A percentile compares a stretch with the other conserved stretches of the same genome.
Evolutionary conservation across 2,797 vertebrate species (phyloP).

Genomic region (Rhinella marina): DNA sequence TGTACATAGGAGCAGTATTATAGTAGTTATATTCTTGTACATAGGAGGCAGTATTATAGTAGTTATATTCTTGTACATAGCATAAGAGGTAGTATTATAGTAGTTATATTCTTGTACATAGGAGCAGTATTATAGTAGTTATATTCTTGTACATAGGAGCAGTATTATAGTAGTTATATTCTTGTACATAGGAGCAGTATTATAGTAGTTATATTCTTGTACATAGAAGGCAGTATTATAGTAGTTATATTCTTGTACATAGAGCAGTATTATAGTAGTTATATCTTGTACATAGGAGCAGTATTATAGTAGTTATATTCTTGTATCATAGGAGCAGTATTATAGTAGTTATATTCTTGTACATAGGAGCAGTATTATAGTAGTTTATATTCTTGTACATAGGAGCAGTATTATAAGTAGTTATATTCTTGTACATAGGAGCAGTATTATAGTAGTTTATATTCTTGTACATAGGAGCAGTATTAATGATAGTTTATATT

Average conservation of each 20-base stretch:
- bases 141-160: neutral
- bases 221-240: neutral
- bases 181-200: neutral
- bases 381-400: slow-evolving; percentile 3
- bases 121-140: too few relatives aligned
- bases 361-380: neutral
- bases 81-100: too few relatives aligned
- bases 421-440: slow-evolving; percentile 1
- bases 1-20: neutral
- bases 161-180: slow-evolving; percentile 4
- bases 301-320: too few relatives aligned
- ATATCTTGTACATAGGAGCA: too few relatives aligned
- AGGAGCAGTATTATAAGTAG: neutral
- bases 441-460: neutral
- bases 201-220: neutral
- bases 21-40: neutral
- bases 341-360: slow-evolving; percentile 5
- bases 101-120: neutral
- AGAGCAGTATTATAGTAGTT: neutral
- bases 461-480: neutral
- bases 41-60: too few relatives aligned
- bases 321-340: neutral
- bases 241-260: neutral
- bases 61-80: too few relatives aligned
- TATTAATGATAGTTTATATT: neutral